These are phyloP conservation scores for Lasiurus cinereus DNA, from an alignment of 2,113 vertebrate species.

Conservation along the genomic window DNA sequence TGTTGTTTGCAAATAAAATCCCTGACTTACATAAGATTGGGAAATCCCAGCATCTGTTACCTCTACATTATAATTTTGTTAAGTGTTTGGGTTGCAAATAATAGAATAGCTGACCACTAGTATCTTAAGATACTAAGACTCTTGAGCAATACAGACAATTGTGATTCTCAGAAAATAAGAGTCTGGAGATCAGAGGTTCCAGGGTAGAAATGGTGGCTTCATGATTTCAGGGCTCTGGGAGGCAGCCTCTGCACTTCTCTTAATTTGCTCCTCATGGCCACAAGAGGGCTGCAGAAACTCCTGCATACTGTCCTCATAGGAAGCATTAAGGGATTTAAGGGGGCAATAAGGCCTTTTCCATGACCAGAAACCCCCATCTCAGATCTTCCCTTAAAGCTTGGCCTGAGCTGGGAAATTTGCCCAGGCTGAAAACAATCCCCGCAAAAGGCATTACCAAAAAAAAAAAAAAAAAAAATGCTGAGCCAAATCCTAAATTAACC, in stretches of 20 bases:
- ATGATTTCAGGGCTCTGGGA: neutral
- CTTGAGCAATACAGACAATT: neutral
- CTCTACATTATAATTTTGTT: neutral
- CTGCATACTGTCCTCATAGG: slow-evolving; percentile 29
- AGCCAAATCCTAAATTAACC: slow-evolving; percentile 54
- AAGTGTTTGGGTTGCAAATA: neutral
- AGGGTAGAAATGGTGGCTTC: neutral
- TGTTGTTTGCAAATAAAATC: slow-evolving; percentile 45
- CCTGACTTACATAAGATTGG: neutral
- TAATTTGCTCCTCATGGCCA: slow-evolving; percentile 65
- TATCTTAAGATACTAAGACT: neutral
- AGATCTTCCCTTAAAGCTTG: slow-evolving; percentile 49
- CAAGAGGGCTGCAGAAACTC: slow-evolving; percentile 78
- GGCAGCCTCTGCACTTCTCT: neutral
- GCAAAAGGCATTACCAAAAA: slow-evolving; percentile 54
- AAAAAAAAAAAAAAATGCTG: slow-evolving; percentile 49
- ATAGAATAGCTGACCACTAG: neutral
- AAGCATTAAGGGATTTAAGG: slow-evolving; percentile 6
- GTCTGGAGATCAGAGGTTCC: neutral
- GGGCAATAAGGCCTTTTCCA: slow-evolving; percentile 6
- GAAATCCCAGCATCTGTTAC: neutral
- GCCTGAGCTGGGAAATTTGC: slow-evolving; percentile 67
- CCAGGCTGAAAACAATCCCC: slow-evolving; percentile 52
- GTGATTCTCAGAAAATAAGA: neutral
- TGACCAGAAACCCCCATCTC: slow-evolving; percentile 52